Conservation (phyloP, 1,140 invertebrate genomes). For the Drosophila teissieri region DNA sequence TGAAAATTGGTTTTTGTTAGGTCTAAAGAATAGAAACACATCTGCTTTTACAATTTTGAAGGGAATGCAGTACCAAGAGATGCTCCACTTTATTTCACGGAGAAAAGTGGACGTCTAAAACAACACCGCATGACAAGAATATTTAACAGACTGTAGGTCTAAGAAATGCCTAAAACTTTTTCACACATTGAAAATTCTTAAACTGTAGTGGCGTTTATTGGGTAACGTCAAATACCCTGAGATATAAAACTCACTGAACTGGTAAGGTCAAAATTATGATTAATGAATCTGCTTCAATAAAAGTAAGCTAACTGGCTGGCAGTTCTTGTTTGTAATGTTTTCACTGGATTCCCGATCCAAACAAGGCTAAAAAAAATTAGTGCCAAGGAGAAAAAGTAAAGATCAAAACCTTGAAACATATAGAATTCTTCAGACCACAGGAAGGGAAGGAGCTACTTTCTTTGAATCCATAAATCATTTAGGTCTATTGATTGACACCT, state of each 20-base stretch:
- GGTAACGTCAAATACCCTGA: conserved; percentile 61
- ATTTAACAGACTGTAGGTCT: conserved; percentile 44
- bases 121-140: conserved; percentile 61
- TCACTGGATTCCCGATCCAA: conserved; percentile 41
- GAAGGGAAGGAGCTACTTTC: conserved; percentile 23
- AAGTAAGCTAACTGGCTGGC: conserved; percentile 71
- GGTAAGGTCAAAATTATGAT: conserved; percentile 64
- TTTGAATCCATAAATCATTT: conserved; percentile 64
- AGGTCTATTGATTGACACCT: conserved; percentile 71
- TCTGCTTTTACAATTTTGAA: conserved; percentile 19
- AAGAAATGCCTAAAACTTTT: conserved; percentile 38
- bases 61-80: conserved; percentile 7
- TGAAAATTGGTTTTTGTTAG: not conserved
- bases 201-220: conserved; percentile 58
- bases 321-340: conserved; percentile 69
- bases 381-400: conserved; percentile 50
- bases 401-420: conserved; percentile 26
- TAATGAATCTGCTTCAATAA: conserved; percentile 53
- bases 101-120: conserved; percentile 57
- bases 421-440: conserved; percentile 36
- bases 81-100: conserved; percentile 35
- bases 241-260: conserved; percentile 40
- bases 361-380: conserved; percentile 63
- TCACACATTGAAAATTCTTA: conserved; percentile 62
- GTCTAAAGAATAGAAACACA: not conserved